These are phyloP conservation scores for Andricus quercusramuli DNA, from an alignment of 2,888 invertebrate genomes.

Conservation along the genomic window DNA sequence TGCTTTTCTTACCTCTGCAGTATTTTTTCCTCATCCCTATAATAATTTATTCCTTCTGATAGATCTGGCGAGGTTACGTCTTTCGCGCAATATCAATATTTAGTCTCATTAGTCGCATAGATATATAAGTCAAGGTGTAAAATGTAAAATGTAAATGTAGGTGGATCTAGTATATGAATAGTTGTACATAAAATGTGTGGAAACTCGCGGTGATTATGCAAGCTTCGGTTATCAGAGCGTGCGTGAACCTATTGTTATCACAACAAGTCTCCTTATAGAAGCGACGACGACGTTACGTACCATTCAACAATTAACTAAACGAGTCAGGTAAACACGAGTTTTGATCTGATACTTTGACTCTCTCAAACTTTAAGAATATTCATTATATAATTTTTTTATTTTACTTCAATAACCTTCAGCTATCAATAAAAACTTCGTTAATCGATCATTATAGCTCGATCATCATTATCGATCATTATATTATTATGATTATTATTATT, in stretches of 20 bases:
- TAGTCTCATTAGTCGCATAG: slow-evolving; percentile 14
- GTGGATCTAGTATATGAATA: background rate
- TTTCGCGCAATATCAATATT: slow-evolving; percentile 31
- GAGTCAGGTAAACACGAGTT: slow-evolving; percentile 14
- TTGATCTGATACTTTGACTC: no score
- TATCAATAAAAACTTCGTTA: no score
- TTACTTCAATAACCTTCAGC: no score
- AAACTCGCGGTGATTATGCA: slow-evolving; percentile 37
- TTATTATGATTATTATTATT: no score
- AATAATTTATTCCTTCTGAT: slow-evolving; percentile 45
- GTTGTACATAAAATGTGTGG: background rate
- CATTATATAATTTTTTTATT: background rate
- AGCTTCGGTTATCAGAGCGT: slow-evolving; percentile 37
- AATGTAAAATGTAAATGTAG: background rate
- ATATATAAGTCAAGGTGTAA: background rate
- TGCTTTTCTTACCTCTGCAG: slow-evolving; percentile 52
- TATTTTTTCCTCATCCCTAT: slow-evolving; percentile 43
- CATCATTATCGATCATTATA: no score
- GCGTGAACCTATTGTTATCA: slow-evolving; percentile 34
- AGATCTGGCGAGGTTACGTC: slow-evolving; percentile 16
- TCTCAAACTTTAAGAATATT: background rate
- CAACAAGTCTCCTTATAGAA: slow-evolving; percentile 14
- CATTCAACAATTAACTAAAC: slow-evolving; percentile 24
- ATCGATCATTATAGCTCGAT: no score
- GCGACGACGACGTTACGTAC: slow-evolving; percentile 18